These are phyloP conservation scores for Aleiodes alternator DNA, from an alignment of 2,888 invertebrate species.

Conservation along the genomic window DNA sequence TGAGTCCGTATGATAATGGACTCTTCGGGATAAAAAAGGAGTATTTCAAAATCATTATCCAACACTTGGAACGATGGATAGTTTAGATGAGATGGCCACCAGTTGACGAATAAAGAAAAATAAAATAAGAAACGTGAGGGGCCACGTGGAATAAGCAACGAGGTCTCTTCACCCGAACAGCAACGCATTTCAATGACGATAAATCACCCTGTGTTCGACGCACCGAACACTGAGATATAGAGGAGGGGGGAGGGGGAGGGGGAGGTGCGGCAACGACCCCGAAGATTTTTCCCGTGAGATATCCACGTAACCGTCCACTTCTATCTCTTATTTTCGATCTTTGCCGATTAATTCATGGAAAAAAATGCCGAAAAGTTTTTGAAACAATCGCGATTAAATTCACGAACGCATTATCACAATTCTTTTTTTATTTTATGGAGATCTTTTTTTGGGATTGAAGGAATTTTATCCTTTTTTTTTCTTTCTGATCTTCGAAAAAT, in stretches of 20 bases:
- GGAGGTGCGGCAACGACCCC: slow-evolving; percentile 8
- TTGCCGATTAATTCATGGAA: slow-evolving; percentile 27
- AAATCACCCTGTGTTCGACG: slow-evolving; percentile 67
- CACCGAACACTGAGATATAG: slow-evolving; percentile 58
- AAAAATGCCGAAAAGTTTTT: slow-evolving; percentile 1
- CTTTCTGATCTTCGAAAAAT: too few relatives aligned
- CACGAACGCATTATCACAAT: too few relatives aligned
- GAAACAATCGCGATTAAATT: too few relatives aligned
- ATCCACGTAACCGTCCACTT: slow-evolving; percentile 58
- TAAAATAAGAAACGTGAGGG: slow-evolving; percentile 41
- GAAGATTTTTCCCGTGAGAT: slow-evolving; percentile 65
- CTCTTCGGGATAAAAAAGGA: neutral
- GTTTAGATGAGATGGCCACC: slow-evolving; percentile 1
- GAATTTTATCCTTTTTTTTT: too few relatives aligned
- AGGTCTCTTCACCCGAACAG: slow-evolving; percentile 48
- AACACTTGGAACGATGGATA: slow-evolving; percentile 40
- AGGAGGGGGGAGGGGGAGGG: slow-evolving; percentile 27
- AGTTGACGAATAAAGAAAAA: slow-evolving; percentile 32
- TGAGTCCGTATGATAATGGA: slow-evolving; percentile 11
- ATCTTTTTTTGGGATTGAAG: too few relatives aligned
- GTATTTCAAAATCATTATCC: slow-evolving; percentile 47
- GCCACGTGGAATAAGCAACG: slow-evolving; percentile 40
- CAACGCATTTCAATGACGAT: slow-evolving; percentile 69
- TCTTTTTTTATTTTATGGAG: too few relatives aligned
- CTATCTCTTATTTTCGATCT: slow-evolving; percentile 66